Evolutionary conservation across 2,797 vertebrate genomes (phyloP).

Genomic region (Myripristis murdjan): DNA sequence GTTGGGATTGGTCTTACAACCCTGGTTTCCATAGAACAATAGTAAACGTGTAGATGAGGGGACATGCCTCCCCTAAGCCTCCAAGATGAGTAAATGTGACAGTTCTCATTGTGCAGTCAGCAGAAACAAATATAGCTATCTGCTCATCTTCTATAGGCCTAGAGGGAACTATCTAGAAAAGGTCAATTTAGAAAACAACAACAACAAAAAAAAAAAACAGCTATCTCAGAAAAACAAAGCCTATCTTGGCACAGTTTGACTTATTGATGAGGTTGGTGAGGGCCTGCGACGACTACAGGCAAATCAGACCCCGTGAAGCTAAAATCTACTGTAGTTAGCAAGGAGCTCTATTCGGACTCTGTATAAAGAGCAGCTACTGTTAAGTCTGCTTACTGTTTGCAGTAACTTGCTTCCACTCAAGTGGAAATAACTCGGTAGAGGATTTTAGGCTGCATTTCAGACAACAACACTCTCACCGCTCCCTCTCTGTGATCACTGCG

Average conservation of each 20-base stretch:
- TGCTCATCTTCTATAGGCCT: neutral
- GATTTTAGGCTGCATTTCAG: neutral
- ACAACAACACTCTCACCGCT: too few relatives aligned
- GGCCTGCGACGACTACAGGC: constrained; percentile 6
- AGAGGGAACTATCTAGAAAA: constrained; percentile 1
- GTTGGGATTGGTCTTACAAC: neutral
- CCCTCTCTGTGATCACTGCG: too few relatives aligned
- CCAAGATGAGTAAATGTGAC: neutral
- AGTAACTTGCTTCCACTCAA: constrained; percentile 8
- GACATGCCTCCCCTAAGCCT: neutral
- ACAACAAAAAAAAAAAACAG: too few relatives aligned
- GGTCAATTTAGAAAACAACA: neutral
- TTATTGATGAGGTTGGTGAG: neutral
- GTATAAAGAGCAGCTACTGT: neutral
- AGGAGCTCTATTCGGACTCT: neutral
- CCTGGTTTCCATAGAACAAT: neutral
- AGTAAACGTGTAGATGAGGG: neutral
- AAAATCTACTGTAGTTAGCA: constrained; percentile 4
- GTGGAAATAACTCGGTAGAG: constrained; percentile 4
- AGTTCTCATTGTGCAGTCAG: constrained; percentile 11
- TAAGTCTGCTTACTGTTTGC: neutral
- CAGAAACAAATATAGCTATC: neutral
- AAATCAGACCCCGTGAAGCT: neutral
- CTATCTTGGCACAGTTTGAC: neutral
- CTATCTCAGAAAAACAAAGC: constrained; percentile 11